These are phyloP conservation scores for Rhombomys opimus DNA, from an alignment of 2,113 vertebrate species.

Conservation along the genomic window DNA sequence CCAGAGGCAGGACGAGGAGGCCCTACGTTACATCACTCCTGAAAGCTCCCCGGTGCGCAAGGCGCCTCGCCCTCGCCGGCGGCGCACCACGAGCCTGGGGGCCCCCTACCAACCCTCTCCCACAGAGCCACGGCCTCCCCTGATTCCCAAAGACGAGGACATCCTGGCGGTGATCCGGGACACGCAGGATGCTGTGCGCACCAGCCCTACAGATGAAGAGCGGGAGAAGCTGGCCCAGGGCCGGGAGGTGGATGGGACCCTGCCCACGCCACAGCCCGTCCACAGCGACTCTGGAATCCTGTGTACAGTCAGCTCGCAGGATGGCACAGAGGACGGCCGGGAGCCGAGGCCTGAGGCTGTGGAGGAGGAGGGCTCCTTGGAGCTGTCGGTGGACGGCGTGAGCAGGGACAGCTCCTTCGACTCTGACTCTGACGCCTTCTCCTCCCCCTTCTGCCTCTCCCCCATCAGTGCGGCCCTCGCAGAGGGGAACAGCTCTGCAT, in stretches of 20 bases:
- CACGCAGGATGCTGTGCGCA: background rate
- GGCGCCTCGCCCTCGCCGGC: slow-evolving; percentile 88
- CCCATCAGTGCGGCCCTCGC: slow-evolving; percentile 94
- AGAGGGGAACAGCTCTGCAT: slow-evolving; percentile 92
- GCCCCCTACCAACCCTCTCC: slow-evolving; percentile 60
- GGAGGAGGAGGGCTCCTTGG: slow-evolving; percentile 93
- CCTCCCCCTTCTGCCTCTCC: slow-evolving; percentile 97
- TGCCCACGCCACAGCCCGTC: slow-evolving; percentile 79
- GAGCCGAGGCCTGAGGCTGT: slow-evolving; percentile 74
- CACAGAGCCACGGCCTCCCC: slow-evolving; percentile 54
- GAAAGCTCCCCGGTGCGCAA: slow-evolving; percentile 96
- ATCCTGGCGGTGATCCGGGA: slow-evolving; percentile 66
- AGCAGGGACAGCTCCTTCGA: slow-evolving; percentile 96
- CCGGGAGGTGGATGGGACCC: slow-evolving; percentile 44
- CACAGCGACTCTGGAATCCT: slow-evolving; percentile 86
- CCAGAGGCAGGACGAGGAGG: slow-evolving; percentile 97
- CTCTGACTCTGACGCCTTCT: slow-evolving; percentile 97
- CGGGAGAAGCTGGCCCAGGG: slow-evolving; percentile 71
- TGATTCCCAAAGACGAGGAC: slow-evolving; percentile 74
- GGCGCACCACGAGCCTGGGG: slow-evolving; percentile 71
- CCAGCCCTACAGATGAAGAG: slow-evolving; percentile 58
- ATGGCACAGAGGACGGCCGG: slow-evolving; percentile 87
- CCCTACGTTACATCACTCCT: slow-evolving; percentile 95
- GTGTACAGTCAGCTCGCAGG: slow-evolving; percentile 81
- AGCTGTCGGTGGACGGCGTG: slow-evolving; percentile 93